Evolutionary conservation across 2,113 vertebrate species (phyloP), one percentile per base, ranked within the genome.

Genomic region (Caloenas nicobarica): DNA sequence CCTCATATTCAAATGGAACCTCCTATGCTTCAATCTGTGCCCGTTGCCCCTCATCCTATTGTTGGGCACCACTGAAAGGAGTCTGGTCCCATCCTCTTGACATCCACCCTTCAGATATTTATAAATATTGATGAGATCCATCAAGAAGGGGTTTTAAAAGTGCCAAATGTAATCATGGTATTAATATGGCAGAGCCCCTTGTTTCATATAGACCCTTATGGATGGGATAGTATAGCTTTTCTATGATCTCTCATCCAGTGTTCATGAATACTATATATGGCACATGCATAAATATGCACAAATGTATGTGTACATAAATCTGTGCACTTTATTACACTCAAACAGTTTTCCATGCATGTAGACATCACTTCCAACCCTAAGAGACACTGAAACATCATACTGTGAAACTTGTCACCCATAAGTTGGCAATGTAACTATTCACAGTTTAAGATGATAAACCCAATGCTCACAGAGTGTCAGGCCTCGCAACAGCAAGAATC

Each of bases 401-500:
- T 46, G 44, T 71, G 51, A 79, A 86, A 36, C 14, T 38, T 5
- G 0, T 38, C 48, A 16, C 25, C 24, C 23, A 1, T 21, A 70
- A 78, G 5, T 34, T 1, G 1, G 34, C 36, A 68, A 3, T 9
- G 31, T 23, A 60, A 22, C 13, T 76, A 54, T 57, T 65, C 44
- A 44, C 13, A 65, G 25, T 15, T 50, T 51, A 66, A 91, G 19
- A 81, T 58, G 6, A 93, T 28, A 53, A 79, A 40, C 18, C 3
- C 3, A 76, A 65, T 11, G 23, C 38, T 29, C 51, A 31, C 36
- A 40, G 16, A 76, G 42, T 11, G 15, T 16, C 40, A 78, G 31
- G 16, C 8, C 25, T 54, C 0, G 0, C 38, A 68, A 46, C 15
- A 62, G 14, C 28, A 38, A 80, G 38, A 13, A 44, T 56, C 44